phyloP scores from a whole-genome alignment of 1,140 invertebrate species.

The Colletes latitarsis region DNA sequence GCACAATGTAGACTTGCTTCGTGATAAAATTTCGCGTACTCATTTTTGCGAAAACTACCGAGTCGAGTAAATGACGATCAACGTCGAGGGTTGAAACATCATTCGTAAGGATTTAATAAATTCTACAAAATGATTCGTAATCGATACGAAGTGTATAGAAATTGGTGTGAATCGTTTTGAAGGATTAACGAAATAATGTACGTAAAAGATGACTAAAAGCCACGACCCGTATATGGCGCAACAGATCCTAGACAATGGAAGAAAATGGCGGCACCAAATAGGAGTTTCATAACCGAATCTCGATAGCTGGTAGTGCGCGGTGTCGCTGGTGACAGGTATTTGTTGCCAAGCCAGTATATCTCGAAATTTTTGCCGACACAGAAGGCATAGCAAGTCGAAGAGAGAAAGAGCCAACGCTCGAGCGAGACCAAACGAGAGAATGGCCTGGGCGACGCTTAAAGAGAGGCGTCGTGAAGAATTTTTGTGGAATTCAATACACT shows the following conservation, averaged over 20 bases:
- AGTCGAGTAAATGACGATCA: no score
- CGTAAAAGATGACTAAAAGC: not conserved
- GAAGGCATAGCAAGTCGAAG: not conserved
- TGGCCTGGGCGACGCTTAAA: constrained; percentile 41
- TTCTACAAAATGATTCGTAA: no score
- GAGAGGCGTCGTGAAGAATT: constrained; percentile 62
- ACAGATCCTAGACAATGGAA: constrained; percentile 39
- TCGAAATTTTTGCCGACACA: constrained; percentile 38
- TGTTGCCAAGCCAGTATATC: constrained; percentile 44
- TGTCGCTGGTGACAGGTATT: constrained; percentile 41
- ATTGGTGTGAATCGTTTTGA: not conserved
- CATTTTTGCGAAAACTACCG: no score
- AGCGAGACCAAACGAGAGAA: constrained; percentile 35
- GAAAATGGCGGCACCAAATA: constrained; percentile 10
- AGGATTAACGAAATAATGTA: not conserved
- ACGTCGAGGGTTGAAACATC: no score
- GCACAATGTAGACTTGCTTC: no score
- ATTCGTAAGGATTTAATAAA: no score
- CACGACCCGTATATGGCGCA: not conserved
- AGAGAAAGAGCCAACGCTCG: constrained; percentile 3
- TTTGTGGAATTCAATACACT: constrained; percentile 68
- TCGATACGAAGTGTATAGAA: no score
- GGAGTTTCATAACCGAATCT: constrained; percentile 56
- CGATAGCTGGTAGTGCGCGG: constrained; percentile 20
- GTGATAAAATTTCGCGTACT: not conserved